Evolutionary conservation across 92 coral and sea anemone genomes (phyloP), one percentile per base, ranked within the genome.

Genomic region (Isaurus tuberculatus): DNA sequence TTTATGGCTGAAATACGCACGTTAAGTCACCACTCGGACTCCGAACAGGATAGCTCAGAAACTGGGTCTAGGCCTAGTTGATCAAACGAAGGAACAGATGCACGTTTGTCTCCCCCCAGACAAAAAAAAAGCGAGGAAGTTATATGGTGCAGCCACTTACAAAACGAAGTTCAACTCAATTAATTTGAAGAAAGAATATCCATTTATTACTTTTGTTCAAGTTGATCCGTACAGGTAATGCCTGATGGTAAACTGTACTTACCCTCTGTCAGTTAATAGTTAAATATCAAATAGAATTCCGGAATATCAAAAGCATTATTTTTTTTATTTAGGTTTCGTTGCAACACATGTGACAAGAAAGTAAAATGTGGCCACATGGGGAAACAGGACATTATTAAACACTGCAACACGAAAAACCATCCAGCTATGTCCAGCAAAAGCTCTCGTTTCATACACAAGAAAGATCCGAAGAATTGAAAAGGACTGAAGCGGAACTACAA

Each of bases 301-400:
- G 22, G 83, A 77, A 78, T 78, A 46, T 25, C 83, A 78, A 53
- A 19, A 63, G 22, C 68, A 78, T 78, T 51, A 20, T n/a, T 44
- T 23, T 78, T 4, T 9, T 19, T 25, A 51, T 55, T 0, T 53
- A 79, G 83, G 83, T 79, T 60, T 23, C 83, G 83, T 55, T 79
- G 83, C 31, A 79, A 79, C 70, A 55, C 17, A 58, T 79, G 83
- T 55, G 83, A 79, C 51, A 79, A 77, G 13, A 77, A 77, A 23
- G 68, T 77, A 42, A 77, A 77, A 77, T 77, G 82, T 77, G 68
- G 13, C 68, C 82, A 77, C 68, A 77, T 77, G 82, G 82, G 82
- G 82, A 77, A 77, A 77, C 68, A 51, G 81, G 81, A 75, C 46
- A 8, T 75, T 75, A 51, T 75, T 7, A 75, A 48, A 34, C 81